Conservation (phyloP, 64 coral and sea anemone species). For the Pocillopora verrucosa region DNA sequence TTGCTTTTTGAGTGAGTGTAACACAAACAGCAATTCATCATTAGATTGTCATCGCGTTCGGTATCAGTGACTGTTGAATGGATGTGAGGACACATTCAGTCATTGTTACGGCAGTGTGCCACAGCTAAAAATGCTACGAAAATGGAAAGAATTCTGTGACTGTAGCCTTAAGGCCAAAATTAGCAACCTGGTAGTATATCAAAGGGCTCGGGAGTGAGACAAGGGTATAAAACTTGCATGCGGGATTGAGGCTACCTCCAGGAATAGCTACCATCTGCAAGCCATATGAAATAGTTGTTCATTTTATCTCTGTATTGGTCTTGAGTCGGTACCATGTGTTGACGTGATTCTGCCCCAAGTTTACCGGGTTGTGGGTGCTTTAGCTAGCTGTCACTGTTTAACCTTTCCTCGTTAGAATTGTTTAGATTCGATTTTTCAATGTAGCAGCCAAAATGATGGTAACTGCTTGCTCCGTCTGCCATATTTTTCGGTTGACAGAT, state of each 20-base stretch:
- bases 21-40: conserved; percentile 11
- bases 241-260: neutral
- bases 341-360: neutral
- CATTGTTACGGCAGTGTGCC: neutral
- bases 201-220: neutral
- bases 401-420: neutral
- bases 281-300: neutral
- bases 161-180: neutral
- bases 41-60: neutral
- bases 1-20: conserved; percentile 12
- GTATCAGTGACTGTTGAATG: neutral
- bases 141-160: neutral
- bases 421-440: too few relatives aligned
- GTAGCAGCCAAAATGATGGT: too few relatives aligned
- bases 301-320: neutral
- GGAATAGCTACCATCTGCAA: neutral
- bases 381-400: neutral
- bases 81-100: neutral
- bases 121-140: neutral
- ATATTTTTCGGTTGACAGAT: too few relatives aligned
- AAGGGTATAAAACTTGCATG: neutral
- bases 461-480: too few relatives aligned
- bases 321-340: neutral
- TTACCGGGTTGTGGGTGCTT: neutral
- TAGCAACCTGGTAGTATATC: neutral